A percentile compares a stretch with the other conserved stretches of the same genome.
Evolutionary conservation across 2,113 vertebrate species (phyloP).

Genomic region (Motacilla alba): DNA sequence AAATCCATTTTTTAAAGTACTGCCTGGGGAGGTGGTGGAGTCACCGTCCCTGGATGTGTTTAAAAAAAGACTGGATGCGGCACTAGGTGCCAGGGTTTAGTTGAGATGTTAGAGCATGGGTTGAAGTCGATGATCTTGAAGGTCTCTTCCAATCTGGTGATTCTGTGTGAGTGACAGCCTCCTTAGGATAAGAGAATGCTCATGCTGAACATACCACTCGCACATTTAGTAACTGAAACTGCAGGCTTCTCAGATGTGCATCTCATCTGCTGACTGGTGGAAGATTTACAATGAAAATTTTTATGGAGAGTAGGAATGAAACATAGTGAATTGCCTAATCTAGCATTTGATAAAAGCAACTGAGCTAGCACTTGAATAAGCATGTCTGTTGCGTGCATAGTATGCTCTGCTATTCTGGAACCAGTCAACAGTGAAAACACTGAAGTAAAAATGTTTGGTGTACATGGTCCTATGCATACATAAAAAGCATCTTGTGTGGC

Average conservation of each 20-base stretch:
- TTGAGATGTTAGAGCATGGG: not conserved
- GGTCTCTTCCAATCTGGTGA: not conserved
- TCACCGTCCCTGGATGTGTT: not conserved
- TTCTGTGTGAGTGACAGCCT: not conserved
- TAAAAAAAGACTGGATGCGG: not conserved
- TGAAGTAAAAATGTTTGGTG: not conserved
- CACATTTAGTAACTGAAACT: not conserved
- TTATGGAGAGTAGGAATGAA: not conserved
- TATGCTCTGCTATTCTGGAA: not conserved
- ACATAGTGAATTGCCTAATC: not conserved
- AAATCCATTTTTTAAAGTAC: constrained; percentile 23
- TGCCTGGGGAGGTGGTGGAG: not conserved
- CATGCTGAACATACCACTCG: not conserved
- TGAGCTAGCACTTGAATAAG: not conserved
- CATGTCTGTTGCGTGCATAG: not conserved
- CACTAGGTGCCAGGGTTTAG: not conserved
- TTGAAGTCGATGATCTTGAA: not conserved
- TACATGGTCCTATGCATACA: not conserved
- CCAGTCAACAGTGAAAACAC: not conserved
- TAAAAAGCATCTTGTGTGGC: not conserved
- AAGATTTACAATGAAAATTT: not conserved
- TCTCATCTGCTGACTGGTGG: not conserved
- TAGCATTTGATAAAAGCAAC: not conserved
- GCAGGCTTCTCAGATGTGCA: not conserved
- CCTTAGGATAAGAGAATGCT: not conserved